These are phyloP conservation scores for Hydrotaea cyrtoneurina DNA, from an alignment of 2,888 invertebrate genomes.

Conservation along the genomic window DNA sequence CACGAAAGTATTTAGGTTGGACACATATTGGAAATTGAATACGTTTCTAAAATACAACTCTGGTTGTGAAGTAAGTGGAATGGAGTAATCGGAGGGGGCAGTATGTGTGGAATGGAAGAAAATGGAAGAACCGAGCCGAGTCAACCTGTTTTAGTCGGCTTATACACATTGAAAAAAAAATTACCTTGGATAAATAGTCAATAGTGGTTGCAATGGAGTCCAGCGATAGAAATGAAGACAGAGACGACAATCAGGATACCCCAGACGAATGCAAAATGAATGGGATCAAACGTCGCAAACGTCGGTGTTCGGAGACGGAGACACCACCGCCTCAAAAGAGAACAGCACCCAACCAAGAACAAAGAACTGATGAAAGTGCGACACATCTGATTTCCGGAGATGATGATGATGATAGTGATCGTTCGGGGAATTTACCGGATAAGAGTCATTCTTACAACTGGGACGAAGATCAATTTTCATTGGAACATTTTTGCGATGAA, in stretches of 20 bases:
- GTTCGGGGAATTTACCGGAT: constrained; percentile 7
- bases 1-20: no score
- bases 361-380: constrained; percentile 35
- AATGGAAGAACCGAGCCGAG: no score
- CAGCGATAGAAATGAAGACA: neutral
- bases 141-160: no score
- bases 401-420: constrained; percentile 9
- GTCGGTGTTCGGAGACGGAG: constrained; percentile 69
- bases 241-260: neutral
- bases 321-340: constrained; percentile 58
- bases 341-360: constrained; percentile 11
- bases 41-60: no score
- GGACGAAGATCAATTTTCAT: constrained; percentile 63
- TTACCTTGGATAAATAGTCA: constrained; percentile 3
- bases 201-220: constrained; percentile 36
- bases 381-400: constrained; percentile 11
- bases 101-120: no score
- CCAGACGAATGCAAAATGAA: neutral
- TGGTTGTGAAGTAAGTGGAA: no score
- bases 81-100: no score
- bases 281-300: constrained; percentile 71
- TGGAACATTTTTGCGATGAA: constrained; percentile 78
- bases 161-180: no score
- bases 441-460: constrained; percentile 54
- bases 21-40: no score